These are phyloP conservation scores for Typhlomys cinereus DNA, from an alignment of 2,113 vertebrate genomes.

Conservation along the genomic window DNA sequence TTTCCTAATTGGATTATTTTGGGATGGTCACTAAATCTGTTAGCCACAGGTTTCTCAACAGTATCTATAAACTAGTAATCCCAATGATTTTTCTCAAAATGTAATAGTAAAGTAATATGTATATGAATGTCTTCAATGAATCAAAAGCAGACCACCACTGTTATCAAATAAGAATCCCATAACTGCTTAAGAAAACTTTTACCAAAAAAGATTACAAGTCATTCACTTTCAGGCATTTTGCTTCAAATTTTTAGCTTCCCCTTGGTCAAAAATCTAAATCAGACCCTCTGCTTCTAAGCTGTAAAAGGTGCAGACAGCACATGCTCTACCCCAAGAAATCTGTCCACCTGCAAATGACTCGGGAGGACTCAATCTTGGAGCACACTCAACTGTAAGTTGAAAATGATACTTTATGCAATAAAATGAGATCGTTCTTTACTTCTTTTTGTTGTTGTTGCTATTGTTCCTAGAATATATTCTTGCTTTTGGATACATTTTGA, in stretches of 20 bases:
- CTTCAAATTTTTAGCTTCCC: background rate
- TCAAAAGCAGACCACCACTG: background rate
- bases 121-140: background rate
- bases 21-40: background rate
- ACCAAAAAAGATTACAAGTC: background rate
- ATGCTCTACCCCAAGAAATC: background rate
- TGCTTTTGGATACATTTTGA: background rate
- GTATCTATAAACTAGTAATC: background rate
- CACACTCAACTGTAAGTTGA: slow-evolving; percentile 13
- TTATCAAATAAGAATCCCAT: background rate
- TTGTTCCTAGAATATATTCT: background rate
- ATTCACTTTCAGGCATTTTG: background rate
- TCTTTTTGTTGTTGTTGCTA: too few relatives aligned
- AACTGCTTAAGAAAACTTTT: background rate
- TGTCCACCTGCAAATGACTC: background rate
- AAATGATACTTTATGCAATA: background rate
- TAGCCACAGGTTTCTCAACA: background rate
- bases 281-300: background rate
- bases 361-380: background rate
- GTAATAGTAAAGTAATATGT: background rate
- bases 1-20: background rate
- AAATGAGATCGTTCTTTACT: background rate
- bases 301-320: background rate
- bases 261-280: background rate
- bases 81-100: background rate